These are phyloP conservation scores for Agonum fuliginosum DNA, from an alignment of 2,888 invertebrate genomes.

Conservation along the genomic window DNA sequence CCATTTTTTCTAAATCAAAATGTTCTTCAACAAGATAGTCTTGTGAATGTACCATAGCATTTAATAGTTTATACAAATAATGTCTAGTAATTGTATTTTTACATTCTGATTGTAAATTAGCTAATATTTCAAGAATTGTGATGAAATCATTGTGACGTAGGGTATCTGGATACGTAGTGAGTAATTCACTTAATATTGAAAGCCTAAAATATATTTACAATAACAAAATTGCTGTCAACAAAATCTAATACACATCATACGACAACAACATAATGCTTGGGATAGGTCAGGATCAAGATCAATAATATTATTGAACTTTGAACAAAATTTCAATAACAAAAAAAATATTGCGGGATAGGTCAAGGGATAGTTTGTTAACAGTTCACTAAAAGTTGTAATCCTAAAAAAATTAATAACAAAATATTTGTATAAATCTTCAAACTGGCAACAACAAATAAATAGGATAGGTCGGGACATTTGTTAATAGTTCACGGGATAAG, in stretches of 20 bases:
- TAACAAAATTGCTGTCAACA: background rate
- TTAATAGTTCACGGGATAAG: too few relatives aligned
- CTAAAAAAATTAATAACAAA: too few relatives aligned
- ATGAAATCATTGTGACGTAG: conserved; percentile 69
- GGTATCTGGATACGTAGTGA: conserved; percentile 71
- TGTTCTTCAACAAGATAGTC: conserved; percentile 62
- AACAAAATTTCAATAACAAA: too few relatives aligned
- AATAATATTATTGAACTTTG: too few relatives aligned
- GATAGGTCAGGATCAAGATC: too few relatives aligned
- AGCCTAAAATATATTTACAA: conserved; percentile 66
- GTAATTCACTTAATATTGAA: conserved; percentile 69
- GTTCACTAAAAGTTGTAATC: too few relatives aligned
- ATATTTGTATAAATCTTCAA: too few relatives aligned
- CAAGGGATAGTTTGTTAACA: too few relatives aligned
- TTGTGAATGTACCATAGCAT: conserved; percentile 68
- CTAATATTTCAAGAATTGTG: conserved; percentile 70
- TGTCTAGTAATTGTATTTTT: conserved; percentile 69
- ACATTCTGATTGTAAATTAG: conserved; percentile 67
- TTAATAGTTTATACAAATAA: conserved; percentile 69
- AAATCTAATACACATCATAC: background rate
- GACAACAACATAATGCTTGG: too few relatives aligned
- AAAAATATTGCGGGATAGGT: too few relatives aligned
- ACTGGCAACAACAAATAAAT: too few relatives aligned
- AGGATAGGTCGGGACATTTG: too few relatives aligned
- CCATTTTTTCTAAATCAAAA: conserved; percentile 63